Evolutionary conservation across 2,797 vertebrate species (phyloP), one percentile per base, ranked within the genome.

Genomic region (Taeniopygia guttata): DNA sequence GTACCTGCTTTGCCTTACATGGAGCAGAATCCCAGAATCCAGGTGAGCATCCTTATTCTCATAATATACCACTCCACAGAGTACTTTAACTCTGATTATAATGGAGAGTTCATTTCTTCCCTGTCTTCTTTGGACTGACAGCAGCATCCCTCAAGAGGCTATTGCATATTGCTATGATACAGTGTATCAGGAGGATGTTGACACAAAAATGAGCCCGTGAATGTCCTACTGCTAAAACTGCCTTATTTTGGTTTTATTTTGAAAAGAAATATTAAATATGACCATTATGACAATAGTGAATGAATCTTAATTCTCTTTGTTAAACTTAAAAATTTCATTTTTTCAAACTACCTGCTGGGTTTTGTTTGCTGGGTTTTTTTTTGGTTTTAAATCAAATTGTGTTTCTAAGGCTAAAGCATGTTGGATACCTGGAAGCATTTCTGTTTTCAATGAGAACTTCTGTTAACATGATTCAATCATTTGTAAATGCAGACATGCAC

Each of bases 401-500:
- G 12, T 30, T 67, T 80, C 78, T 79, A 60, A 45, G 21, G 38
- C 42, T 85, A 62, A 87, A 91, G 38, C 15, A 40, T 32, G 26
- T 38, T 1, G 5, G 38, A 42, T 81, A 60, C 22, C 36, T 77
- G 74, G 58, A 86, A 87, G 49, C 49, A 70, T 62, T 79, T 87
- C 62, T 90, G 32, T 85, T 92, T 90, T 79, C 81, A 85, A 18
- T 62, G n/a, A 62, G 58, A 77, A 64, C 30, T 27, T 66, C 89
- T 87, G 63, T 73, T 89, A 91, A 78, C 36, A 29, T 67, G 80
- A 75, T 40, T 78, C 66, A 85, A 69, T 46, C 43, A 80, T 58
- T 91, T 94, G 62, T 92, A 93, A 88, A 91, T 90, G 76, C 94
- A 95, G 89, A 78, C 68, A 38, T 82, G 51, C 73, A 86, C 67